A percentile compares a stretch with the other conserved stretches of the same genome.
phyloP scores from a whole-genome alignment of 2,888 invertebrate genomes.

The Agelastica alni region DNA sequence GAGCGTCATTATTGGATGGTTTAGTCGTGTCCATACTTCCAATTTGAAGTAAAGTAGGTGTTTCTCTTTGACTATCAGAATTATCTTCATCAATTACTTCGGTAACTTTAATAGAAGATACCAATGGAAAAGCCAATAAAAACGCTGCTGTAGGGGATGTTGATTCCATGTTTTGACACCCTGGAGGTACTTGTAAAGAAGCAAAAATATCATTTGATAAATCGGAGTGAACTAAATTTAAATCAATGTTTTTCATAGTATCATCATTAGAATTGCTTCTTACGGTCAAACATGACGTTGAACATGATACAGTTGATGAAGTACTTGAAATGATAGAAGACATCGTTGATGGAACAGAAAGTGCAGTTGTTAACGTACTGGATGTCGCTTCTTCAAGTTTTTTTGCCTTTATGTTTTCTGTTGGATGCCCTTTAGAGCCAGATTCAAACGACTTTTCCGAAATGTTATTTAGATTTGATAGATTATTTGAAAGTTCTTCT shows the following conservation, averaged over 20 bases:
- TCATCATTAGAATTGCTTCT: constrained; percentile 14
- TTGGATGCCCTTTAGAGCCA: no score
- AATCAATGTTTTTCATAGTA: constrained; percentile 37
- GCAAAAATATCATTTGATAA: constrained; percentile 66
- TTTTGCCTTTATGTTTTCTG: no score
- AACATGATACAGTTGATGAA: not conserved
- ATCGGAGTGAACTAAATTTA: constrained; percentile 57
- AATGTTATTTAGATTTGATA: no score
- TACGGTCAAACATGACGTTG: not conserved
- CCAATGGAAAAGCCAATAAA: constrained; percentile 74
- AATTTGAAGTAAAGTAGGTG: constrained; percentile 58
- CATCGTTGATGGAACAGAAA: no score
- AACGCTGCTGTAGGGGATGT: constrained; percentile 79
- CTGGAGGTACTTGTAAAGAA: constrained; percentile 62
- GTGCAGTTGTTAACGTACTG: no score
- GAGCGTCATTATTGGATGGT: constrained; percentile 48
- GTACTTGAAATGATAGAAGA: no score
- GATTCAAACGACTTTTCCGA: no score
- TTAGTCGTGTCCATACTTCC: constrained; percentile 54
- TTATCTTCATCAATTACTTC: constrained; percentile 62
- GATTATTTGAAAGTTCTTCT: no score
- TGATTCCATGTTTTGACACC: constrained; percentile 63
- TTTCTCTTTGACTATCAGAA: constrained; percentile 55
- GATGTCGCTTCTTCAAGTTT: no score
- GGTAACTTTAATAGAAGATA: constrained; percentile 63